These are phyloP conservation scores for Pelecanus crispus DNA, from an alignment of 2,113 vertebrate genomes.

Conservation along the genomic window DNA sequence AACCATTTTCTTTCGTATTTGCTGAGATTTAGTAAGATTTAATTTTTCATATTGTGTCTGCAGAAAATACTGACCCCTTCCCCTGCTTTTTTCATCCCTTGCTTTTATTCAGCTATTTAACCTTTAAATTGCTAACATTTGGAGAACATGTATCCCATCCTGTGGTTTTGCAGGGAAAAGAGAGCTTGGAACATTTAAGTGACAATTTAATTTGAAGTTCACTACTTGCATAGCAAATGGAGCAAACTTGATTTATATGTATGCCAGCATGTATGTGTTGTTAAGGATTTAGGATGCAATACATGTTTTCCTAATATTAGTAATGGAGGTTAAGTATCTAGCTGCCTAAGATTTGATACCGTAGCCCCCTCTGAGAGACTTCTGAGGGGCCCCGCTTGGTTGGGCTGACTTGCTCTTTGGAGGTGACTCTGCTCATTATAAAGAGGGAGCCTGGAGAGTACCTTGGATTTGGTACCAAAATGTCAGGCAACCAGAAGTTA, in stretches of 20 bases:
- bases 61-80: neutral
- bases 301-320: neutral
- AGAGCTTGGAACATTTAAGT: neutral
- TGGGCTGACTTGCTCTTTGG: neutral
- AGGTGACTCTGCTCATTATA: neutral
- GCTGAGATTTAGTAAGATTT: neutral
- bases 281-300: neutral
- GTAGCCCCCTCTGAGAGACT: neutral
- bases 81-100: neutral
- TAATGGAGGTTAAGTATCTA: neutral
- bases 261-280: neutral
- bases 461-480: neutral
- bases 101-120: neutral
- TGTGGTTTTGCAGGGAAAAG: neutral
- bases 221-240: neutral
- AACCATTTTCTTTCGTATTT: conserved; percentile 12
- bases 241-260: neutral
- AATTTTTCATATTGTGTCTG: neutral
- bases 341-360: neutral
- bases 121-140: neutral
- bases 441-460: neutral
- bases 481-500: neutral
- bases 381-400: neutral
- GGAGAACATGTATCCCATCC: neutral
- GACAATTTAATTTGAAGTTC: neutral